Percentiles rank a stretch among this genome's conserved stretches.
Conservation (phyloP, 37 sponge, comb jelly and placozoan species). For the Lycopodina hypogea region DNA sequence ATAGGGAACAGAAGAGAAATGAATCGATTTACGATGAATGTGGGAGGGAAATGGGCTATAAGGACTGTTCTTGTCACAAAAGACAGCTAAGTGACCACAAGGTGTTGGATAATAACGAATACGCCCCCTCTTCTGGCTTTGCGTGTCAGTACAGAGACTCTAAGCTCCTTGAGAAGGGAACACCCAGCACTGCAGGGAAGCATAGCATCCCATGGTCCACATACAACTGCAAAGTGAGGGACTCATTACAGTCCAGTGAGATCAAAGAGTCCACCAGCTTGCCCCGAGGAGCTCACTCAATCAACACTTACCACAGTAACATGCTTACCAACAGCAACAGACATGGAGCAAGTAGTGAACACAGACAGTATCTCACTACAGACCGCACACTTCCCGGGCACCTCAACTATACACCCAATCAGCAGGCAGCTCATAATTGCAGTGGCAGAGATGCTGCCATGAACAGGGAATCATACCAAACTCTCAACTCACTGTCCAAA, state of each 20-base stretch:
- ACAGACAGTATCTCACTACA: background rate
- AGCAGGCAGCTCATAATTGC: background rate
- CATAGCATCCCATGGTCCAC: background rate
- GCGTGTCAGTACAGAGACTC: slow-evolving; percentile 1
- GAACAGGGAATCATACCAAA: background rate
- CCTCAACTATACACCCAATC: background rate
- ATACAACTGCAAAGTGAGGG: background rate
- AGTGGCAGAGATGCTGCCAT: background rate
- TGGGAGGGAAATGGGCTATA: background rate
- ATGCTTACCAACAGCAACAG: background rate
- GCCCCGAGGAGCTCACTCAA: background rate
- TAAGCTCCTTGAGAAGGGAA: background rate
- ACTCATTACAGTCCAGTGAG: slow-evolving; percentile 1
- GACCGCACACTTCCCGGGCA: background rate
- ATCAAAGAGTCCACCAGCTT: background rate
- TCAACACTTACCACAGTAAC: background rate
- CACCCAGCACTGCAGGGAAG: background rate
- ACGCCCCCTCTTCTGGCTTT: background rate
- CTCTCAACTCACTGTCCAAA: slow-evolving; percentile 57
- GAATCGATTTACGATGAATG: background rate
- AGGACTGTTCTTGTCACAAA: background rate
- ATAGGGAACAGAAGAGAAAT: background rate
- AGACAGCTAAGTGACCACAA: slow-evolving; percentile 1
- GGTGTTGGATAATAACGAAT: background rate
- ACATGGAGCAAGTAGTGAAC: background rate